phyloP scores from a whole-genome alignment of 2,888 invertebrate genomes.

The Hyppa rectilinea region DNA sequence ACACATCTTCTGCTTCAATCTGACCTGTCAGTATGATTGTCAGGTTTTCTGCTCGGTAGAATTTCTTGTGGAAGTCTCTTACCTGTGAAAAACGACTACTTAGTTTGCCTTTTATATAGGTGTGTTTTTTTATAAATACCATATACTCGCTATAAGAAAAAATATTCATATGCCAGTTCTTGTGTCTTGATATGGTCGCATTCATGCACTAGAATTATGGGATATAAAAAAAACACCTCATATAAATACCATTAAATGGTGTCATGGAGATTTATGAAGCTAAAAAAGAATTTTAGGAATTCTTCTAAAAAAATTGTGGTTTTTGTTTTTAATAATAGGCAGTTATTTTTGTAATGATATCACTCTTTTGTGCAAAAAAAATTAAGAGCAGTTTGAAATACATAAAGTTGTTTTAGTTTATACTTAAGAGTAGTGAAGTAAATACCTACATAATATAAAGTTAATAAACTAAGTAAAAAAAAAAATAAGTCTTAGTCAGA shows the following conservation, averaged over 20 bases:
- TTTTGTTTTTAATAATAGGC: too few species aligned
- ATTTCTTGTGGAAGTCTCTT: conserved; percentile 94
- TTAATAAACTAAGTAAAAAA: too few species aligned
- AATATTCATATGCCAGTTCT: too few species aligned
- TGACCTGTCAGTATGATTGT: conserved; percentile 96
- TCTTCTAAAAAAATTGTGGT: not conserved
- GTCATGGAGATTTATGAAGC: not conserved
- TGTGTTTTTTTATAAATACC: too few species aligned
- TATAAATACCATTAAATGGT: not conserved
- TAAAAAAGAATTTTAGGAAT: not conserved
- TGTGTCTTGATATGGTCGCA: too few species aligned
- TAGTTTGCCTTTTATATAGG: conserved; percentile 4
- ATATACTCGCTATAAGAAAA: too few species aligned
- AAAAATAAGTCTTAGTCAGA: too few species aligned
- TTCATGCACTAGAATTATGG: too few species aligned
- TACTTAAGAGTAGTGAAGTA: too few species aligned
- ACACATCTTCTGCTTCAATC: conserved; percentile 94
- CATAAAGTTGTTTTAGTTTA: too few species aligned
- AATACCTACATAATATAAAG: too few species aligned
- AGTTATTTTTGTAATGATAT: not conserved
- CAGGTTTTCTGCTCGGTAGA: conserved; percentile 97
- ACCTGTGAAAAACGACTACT: conserved; percentile 88
- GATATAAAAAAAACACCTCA: too few species aligned
- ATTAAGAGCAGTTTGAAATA: not conserved
- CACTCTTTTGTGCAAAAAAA: not conserved